Evolutionary conservation across 2,888 invertebrate species (phyloP).

Genomic region (Toxonevra muliebris): DNA sequence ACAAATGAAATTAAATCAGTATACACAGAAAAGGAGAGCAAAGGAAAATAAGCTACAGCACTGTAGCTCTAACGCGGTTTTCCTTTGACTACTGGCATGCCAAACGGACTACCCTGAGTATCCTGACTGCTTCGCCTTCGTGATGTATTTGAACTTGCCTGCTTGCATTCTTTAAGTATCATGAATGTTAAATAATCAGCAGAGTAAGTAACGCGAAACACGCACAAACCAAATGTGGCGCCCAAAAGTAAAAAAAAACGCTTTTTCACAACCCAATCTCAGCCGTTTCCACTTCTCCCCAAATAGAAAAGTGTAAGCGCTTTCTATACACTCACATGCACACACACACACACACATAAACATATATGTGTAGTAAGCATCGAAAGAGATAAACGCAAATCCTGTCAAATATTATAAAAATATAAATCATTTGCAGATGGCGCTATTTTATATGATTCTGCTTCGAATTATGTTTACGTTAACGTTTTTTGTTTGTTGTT

Average conservation of each 20-base stretch:
- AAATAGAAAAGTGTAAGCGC: slow-evolving; percentile 1
- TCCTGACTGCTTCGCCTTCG: no score
- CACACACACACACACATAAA: no score
- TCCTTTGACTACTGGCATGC: no score
- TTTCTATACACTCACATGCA: neutral
- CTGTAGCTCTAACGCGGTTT: no score
- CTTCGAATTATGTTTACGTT: neutral
- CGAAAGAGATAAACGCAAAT: slow-evolving; percentile 24
- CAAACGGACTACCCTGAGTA: no score
- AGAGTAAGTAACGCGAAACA: neutral
- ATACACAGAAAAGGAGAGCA: neutral
- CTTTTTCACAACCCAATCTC: neutral
- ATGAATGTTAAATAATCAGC: neutral
- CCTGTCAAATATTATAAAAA: slow-evolving; percentile 28
- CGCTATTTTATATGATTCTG: slow-evolving; percentile 22
- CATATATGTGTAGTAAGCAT: no score
- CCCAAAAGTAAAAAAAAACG: no score
- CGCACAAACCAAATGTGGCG: neutral
- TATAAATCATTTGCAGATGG: slow-evolving; percentile 44
- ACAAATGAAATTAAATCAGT: slow-evolving; percentile 32
- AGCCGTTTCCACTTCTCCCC: neutral
- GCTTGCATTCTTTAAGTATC: no score
- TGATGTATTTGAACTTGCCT: no score
- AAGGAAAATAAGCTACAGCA: no score
- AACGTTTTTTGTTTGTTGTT: neutral